Evolutionary conservation across 2,797 vertebrate genomes (phyloP), one percentile per base, ranked within the genome.

Genomic region (Buphagus erythrorhynchus): DNA sequence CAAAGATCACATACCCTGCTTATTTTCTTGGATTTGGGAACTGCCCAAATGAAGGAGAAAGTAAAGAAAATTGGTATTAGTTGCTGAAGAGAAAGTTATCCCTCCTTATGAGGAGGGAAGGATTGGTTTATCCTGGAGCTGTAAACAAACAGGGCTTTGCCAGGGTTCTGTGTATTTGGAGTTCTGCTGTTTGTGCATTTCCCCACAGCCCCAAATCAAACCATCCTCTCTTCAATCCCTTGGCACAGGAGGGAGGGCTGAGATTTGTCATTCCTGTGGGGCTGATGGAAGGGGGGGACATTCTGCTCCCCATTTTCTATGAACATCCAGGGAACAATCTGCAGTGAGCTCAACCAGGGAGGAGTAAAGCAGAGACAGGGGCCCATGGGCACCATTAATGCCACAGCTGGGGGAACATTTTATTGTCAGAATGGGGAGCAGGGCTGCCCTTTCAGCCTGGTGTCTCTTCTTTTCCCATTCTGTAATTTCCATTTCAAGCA

Each of bases 151-250:
- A 12, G 26, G 54, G 78, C 33, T 81, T 61, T 81, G 66, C 43
- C n/a, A 58, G 33, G 2, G 0, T 2, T 36, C 52, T 17, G 1
- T 24, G 20, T 18, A 5, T 24, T 61, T 38, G 24, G 40, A 29
- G 13, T 58, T 62, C 21, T 84, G 73, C 51, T 48, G 18, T 46
- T 62, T 13, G 42, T 69, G 65, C 24, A 9, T 80, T 52, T n/a
- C 35, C 28, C 54, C 35, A 16, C 1, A 2, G 1, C 33, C 51
- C 57, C 35, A 62, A 13, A 76, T 17, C 51, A 79, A 63, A 36
- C 31, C 49, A 9, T 26, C 14, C 35, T 73, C 46, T 57, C 20
- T 21, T 52, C 59, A 38, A 2, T 20, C 77, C 73, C 17, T 1
- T n/a, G 87, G 46, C 43, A 40, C 40, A 40, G 65, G 13, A 38